Percentiles rank a stretch among this genome's conserved stretches.
Evolutionary conservation across 1,140 invertebrate species (phyloP).

Genomic region (Drosophila obscura): DNA sequence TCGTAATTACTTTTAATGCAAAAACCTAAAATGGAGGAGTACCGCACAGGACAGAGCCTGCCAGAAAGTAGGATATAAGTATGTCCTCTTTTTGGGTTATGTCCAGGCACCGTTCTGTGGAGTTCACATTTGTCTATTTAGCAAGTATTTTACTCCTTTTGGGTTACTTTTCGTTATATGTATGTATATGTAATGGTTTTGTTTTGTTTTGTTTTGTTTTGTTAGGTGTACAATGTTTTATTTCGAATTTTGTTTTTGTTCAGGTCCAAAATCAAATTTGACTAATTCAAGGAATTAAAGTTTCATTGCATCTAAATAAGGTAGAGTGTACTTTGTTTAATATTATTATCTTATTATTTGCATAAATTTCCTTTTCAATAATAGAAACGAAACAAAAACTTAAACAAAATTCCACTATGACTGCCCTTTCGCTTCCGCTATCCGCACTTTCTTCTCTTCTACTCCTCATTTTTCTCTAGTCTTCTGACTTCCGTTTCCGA

Average conservation of each 20-base stretch:
- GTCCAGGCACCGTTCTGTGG: conserved; percentile 16
- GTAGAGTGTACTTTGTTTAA: conserved; percentile 76
- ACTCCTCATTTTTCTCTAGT: neutral
- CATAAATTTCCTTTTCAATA: conserved; percentile 77
- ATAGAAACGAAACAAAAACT: conserved; percentile 82
- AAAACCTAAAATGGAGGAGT: conserved; percentile 66
- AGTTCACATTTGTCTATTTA: conserved; percentile 71
- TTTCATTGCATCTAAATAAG: conserved; percentile 83
- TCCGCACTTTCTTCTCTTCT: conserved; percentile 10
- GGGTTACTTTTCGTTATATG: conserved; percentile 45
- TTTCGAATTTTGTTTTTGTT: conserved; percentile 60
- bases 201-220: conserved; percentile 35
- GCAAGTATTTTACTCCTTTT: conserved; percentile 59
- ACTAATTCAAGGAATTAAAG: conserved; percentile 83
- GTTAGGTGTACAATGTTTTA: neutral
- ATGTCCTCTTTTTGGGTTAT: conserved; percentile 6
- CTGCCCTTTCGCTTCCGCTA: conserved; percentile 31
- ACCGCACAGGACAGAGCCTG: neutral
- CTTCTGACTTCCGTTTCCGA: conserved; percentile 1
- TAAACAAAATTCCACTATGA: conserved; percentile 83
- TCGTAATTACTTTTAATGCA: conserved; percentile 41
- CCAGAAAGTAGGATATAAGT: neutral
- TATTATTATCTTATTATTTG: conserved; percentile 73
- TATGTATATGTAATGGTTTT: conserved; percentile 37
- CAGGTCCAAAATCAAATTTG: conserved; percentile 83